Base-by-base conservation (phyloP, 2,888 invertebrate genomes). In the Biston betularia region DNA sequence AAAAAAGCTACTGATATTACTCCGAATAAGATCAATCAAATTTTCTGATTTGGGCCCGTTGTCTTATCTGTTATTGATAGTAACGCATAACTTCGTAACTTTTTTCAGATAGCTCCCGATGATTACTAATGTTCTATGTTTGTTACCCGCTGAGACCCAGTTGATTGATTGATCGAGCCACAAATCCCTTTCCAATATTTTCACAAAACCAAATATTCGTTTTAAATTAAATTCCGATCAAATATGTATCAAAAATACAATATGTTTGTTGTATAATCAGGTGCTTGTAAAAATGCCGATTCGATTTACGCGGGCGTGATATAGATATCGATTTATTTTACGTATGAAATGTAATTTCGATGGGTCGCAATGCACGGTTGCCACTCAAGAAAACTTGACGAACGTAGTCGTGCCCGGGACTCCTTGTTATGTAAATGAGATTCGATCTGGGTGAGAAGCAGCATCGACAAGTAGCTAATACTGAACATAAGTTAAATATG, bases 331-430 rank as follows among this genome's bases (percentile, higher is more conserved):
- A 48, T 38, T 45, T 45, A 14, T 56, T 35, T 35, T 60, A 42
- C 60, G 40, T 34, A 52, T 33, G 45, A 40, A 66, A 62, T 66
- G 57, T 44, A 33, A 58, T 67, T 67, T 55, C 15, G 40, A 62
- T 58, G 57, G 33, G 45, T 44, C n/a, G 48, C 54, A 40, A 40
- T n/a, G 33, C 15, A 46, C 53, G 42, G n/a, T 48, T 48, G 44
- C 24, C 24, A 46, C 34, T 52, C 15, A 33, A 53, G 34, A 38
- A 12, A 44, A 12, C 14, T 42, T 14, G 56, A 11, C 34, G 38
- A 49, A 38, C 57, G 48, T 49, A 15, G 44, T 56, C 45, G 54
- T 58, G 44, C 45, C 34, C 45, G 3, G 34, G 11, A 40, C 53
- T 42, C 54, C 52, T 40, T 48, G 42, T 48, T 59, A 64, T 42